These are phyloP conservation scores for Montipora sp. DNA, from an alignment of 64 coral and sea anemone genomes.

Conservation along the genomic window DNA sequence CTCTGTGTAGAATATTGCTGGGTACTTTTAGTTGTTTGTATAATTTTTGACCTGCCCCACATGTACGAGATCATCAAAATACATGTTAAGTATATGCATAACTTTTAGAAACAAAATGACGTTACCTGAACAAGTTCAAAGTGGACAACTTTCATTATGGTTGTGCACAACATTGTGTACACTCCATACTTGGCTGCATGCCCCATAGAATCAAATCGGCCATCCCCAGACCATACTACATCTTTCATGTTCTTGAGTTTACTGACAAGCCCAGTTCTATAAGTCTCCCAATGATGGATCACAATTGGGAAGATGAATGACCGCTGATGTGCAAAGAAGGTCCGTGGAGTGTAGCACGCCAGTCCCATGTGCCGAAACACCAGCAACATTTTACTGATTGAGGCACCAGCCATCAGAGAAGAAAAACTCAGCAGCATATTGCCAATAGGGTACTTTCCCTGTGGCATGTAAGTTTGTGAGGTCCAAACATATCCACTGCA, in stretches of 20 bases:
- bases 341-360: not conserved
- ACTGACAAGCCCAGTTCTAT: not conserved
- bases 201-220: conserved; percentile 50
- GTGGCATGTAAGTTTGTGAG: too few relatives aligned
- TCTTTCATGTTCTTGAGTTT: conserved; percentile 26
- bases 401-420: not conserved
- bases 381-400: not conserved
- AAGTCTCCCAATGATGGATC: conserved; percentile 21
- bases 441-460: too few relatives aligned
- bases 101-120: too few relatives aligned
- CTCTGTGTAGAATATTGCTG: too few relatives aligned
- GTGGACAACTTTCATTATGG: not conserved
- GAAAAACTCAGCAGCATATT: conserved; percentile 50
- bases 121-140: conserved; percentile 50
- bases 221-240: conserved; percentile 26
- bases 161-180: conserved; percentile 16
- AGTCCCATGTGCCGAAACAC: conserved; percentile 36
- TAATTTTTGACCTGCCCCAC: too few relatives aligned
- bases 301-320: conserved; percentile 44
- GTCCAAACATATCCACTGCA: too few relatives aligned
- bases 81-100: too few relatives aligned
- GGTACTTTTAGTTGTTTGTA: too few relatives aligned
- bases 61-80: too few relatives aligned
- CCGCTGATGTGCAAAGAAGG: conserved; percentile 38
- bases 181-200: conserved; percentile 32